These are phyloP conservation scores for Neopelma chrysocephalum DNA, from an alignment of 2,797 vertebrate species.

Conservation along the genomic window DNA sequence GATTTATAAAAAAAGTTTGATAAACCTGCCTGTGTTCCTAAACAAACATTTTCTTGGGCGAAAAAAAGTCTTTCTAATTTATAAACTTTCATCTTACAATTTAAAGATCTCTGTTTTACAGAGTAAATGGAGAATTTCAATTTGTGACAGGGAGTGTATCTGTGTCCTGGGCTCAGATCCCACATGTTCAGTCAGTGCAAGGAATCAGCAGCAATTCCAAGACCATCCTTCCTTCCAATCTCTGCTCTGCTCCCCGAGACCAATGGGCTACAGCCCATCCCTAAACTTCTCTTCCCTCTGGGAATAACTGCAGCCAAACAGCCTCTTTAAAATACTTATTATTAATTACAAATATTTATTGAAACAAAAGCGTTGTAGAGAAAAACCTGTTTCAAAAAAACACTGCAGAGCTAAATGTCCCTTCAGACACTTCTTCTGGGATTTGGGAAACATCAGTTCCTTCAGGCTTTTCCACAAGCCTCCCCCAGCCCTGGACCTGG, in stretches of 20 bases:
- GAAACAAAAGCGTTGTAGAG: background rate
- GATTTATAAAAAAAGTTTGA: background rate
- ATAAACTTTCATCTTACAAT: background rate
- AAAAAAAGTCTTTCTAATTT: background rate
- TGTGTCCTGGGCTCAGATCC: background rate
- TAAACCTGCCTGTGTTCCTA: background rate
- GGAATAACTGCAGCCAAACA: background rate
- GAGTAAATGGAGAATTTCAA: rapidly evolving
- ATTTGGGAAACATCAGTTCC: background rate
- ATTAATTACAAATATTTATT: too few species aligned
- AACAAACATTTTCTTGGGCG: background rate
- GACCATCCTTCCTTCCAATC: background rate
- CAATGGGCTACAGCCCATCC: rapidly evolving
- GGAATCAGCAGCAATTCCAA: rapidly evolving
- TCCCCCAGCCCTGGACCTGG: background rate
- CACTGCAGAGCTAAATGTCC: background rate
- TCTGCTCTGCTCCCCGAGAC: background rate
- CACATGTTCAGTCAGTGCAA: rapidly evolving
- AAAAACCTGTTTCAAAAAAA: background rate
- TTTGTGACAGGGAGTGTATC: background rate
- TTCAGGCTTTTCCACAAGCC: background rate
- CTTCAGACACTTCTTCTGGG: background rate
- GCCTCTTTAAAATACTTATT: background rate
- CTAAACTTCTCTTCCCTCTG: background rate
- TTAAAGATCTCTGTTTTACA: background rate